Conservation (phyloP, 2,888 invertebrate genomes). For the Rotaria sp. region DNA sequence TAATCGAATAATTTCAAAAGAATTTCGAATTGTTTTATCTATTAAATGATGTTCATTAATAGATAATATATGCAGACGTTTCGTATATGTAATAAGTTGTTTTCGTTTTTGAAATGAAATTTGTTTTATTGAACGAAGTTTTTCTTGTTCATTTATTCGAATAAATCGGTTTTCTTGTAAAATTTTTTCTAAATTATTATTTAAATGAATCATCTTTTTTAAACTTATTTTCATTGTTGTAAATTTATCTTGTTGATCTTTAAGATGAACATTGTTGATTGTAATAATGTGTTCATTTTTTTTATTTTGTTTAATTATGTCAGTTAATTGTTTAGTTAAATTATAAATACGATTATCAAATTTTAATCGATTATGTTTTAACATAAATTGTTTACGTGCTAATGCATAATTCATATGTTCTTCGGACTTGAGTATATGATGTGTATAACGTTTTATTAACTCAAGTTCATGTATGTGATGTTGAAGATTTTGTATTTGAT, state of each 20-base stretch:
- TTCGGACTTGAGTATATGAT: background rate
- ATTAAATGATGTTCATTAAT: background rate
- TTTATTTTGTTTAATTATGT: background rate
- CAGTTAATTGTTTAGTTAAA: background rate
- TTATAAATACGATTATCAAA: background rate
- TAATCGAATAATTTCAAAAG: background rate
- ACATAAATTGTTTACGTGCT: background rate
- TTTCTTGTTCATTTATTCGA: background rate
- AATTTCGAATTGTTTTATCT: background rate
- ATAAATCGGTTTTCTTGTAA: background rate
- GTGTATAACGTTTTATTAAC: background rate
- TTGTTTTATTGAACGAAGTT: conserved; percentile 1
- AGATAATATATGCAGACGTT: background rate
- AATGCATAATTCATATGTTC: background rate
- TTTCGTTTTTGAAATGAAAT: background rate
- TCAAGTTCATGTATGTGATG: background rate
- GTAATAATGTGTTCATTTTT: background rate
- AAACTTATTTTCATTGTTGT: background rate
- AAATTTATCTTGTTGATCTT: background rate
- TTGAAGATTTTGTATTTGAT: background rate
- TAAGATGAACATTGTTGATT: background rate
- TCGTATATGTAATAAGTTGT: background rate
- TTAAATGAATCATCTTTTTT: background rate
- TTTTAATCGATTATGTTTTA: background rate
- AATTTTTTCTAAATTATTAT: background rate